phyloP scores from a whole-genome alignment of 1,140 invertebrate genomes.

The Bursaphelenchus mucronatus region DNA sequence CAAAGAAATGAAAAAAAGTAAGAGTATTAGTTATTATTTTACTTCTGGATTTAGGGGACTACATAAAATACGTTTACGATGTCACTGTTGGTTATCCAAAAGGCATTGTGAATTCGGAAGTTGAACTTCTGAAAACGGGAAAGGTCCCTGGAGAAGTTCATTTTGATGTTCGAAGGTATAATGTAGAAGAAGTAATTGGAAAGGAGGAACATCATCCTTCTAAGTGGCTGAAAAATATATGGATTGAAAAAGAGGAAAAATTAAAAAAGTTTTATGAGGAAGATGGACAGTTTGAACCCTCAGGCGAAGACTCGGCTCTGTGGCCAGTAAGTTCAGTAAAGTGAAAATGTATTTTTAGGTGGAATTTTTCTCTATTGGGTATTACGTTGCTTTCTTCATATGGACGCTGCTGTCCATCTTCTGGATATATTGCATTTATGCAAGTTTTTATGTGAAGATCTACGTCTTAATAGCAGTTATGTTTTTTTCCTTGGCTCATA shows the following conservation, averaged over 20 bases:
- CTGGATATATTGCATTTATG: conserved; percentile 42
- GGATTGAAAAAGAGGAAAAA: conserved; percentile 70
- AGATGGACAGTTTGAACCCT: conserved; percentile 32
- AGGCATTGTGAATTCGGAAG: conserved; percentile 69
- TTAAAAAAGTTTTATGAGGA: conserved; percentile 65
- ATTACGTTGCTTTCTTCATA: conserved; percentile 39
- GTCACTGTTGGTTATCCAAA: conserved; percentile 74
- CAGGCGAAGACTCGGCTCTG: conserved; percentile 32
- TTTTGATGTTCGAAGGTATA: conserved; percentile 71
- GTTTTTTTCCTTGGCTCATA: conserved; percentile 33
- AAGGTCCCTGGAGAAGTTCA: conserved; percentile 71
- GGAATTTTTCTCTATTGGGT: conserved; percentile 34
- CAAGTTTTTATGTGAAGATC: conserved; percentile 25
- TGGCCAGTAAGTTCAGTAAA: conserved; percentile 45
- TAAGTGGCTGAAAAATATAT: conserved; percentile 69
- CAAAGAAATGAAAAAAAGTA: conserved; percentile 68
- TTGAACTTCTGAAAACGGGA: conserved; percentile 67
- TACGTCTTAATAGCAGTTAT: conserved; percentile 27
- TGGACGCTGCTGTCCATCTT: conserved; percentile 41
- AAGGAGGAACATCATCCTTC: conserved; percentile 63
- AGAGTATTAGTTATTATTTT: conserved; percentile 65
- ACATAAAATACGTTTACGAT: conserved; percentile 74
- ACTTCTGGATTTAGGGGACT: conserved; percentile 62
- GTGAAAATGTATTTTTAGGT: conserved; percentile 29
- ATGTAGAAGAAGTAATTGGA: conserved; percentile 62